Percentiles rank a stretch among this genome's conserved stretches.
Evolutionary conservation across 2,888 invertebrate species (phyloP).

Genomic region (Bhutanitis thaidina): DNA sequence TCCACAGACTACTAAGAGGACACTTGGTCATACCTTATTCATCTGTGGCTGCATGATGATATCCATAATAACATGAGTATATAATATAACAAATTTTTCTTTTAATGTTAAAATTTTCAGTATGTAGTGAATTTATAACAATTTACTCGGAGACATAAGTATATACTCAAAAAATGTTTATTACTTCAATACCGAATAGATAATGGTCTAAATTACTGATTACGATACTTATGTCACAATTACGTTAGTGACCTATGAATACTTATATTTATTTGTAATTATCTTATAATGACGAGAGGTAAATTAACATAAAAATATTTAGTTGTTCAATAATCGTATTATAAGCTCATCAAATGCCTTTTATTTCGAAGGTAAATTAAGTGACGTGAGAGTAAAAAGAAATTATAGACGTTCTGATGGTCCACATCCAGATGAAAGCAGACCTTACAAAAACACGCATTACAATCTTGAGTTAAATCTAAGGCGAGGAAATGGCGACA

Average conservation of each 20-base stretch:
- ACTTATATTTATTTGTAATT: neutral
- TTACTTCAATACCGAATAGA: neutral
- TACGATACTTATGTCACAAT: neutral
- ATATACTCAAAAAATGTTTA: neutral
- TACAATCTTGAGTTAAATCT: neutral
- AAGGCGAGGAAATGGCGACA: neutral
- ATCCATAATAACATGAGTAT: neutral
- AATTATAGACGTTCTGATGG: neutral
- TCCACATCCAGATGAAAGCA: neutral
- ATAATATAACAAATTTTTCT: neutral
- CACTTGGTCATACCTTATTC: too few relatives aligned
- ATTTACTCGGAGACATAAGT: neutral
- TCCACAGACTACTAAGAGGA: too few relatives aligned
- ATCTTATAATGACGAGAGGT: neutral
- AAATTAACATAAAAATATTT: neutral
- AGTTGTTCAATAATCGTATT: neutral
- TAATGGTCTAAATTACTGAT: neutral
- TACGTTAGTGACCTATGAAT: neutral
- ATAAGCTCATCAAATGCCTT: neutral
- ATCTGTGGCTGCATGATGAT: neutral
- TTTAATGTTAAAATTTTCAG: neutral
- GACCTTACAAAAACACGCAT: neutral
- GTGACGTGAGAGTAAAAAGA: neutral
- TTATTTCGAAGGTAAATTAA: neutral
- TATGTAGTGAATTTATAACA: neutral